These are phyloP conservation scores for Leucopternis melanops DNA, from an alignment of 2,113 vertebrate genomes.

Conservation along the genomic window DNA sequence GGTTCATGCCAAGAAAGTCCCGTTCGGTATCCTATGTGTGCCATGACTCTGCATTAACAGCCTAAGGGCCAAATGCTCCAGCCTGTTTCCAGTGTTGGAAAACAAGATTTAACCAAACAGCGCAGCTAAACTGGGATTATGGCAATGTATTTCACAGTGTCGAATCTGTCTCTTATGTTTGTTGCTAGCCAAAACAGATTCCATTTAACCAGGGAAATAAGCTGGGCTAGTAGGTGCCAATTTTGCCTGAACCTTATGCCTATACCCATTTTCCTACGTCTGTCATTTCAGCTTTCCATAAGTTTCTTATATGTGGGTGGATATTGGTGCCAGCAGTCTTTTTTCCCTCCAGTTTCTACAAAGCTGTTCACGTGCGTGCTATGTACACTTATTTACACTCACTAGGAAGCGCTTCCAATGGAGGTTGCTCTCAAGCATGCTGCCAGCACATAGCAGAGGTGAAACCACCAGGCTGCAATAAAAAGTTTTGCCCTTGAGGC, in stretches of 20 bases:
- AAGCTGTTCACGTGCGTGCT: not conserved
- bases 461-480: conserved; percentile 41
- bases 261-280: not conserved
- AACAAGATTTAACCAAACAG: not conserved
- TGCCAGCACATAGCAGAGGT: conserved; percentile 40
- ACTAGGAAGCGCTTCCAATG: not conserved
- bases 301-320: not conserved
- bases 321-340: not conserved
- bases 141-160: not conserved
- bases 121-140: not conserved
- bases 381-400: conserved; percentile 21
- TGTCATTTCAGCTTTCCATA: not conserved
- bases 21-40: not conserved
- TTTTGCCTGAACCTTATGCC: not conserved
- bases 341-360: not conserved
- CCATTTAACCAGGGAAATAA: not conserved
- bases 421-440: conserved; percentile 12
- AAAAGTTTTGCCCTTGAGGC: conserved; percentile 43
- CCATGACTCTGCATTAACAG: not conserved
- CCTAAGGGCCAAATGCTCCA: not conserved
- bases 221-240: not conserved
- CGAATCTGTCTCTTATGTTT: not conserved
- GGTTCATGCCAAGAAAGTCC: not conserved
- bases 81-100: not conserved
- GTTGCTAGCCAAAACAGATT: not conserved